A percentile compares a stretch with the other conserved stretches of the same genome.
Evolutionary conservation across 2,888 invertebrate species (phyloP).

Genomic region (Neuroscelio doddi): DNA sequence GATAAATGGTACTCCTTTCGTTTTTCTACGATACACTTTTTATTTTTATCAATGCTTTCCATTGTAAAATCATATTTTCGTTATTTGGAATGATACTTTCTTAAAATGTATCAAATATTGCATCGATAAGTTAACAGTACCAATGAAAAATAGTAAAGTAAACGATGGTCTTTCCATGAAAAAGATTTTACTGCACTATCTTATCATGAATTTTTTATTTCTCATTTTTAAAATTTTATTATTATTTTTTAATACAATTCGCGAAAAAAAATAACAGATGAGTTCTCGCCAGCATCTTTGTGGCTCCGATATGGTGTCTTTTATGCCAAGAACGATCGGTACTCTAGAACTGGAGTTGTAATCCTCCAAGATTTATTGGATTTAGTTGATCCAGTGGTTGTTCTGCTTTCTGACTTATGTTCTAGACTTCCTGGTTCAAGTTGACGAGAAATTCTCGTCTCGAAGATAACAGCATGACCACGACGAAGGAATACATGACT

Average conservation of each 20-base stretch:
- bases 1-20: too few species aligned
- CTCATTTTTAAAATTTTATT: background rate
- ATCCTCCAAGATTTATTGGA: slow-evolving; percentile 67
- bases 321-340: slow-evolving; percentile 48
- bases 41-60: too few species aligned
- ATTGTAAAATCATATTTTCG: too few species aligned
- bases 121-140: too few species aligned
- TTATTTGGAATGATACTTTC: too few species aligned
- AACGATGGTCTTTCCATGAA: background rate
- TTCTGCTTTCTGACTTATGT: slow-evolving; percentile 34
- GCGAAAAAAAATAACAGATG: background rate
- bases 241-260: background rate
- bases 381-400: slow-evolving; percentile 65
- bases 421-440: slow-evolving; percentile 14
- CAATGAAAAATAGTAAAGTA: too few species aligned
- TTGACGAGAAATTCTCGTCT: slow-evolving; percentile 31
- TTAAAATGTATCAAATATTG: too few species aligned
- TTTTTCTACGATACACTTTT: too few species aligned
- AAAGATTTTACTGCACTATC: background rate
- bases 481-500: slow-evolving; percentile 2
- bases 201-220: background rate
- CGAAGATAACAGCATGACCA: slow-evolving; percentile 16
- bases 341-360: slow-evolving; percentile 57
- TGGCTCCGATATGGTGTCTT: slow-evolving; percentile 7
- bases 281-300: slow-evolving; percentile 1